Evolutionary conservation across 2,888 invertebrate species (phyloP).

Genomic region (Fragum sueziense): DNA sequence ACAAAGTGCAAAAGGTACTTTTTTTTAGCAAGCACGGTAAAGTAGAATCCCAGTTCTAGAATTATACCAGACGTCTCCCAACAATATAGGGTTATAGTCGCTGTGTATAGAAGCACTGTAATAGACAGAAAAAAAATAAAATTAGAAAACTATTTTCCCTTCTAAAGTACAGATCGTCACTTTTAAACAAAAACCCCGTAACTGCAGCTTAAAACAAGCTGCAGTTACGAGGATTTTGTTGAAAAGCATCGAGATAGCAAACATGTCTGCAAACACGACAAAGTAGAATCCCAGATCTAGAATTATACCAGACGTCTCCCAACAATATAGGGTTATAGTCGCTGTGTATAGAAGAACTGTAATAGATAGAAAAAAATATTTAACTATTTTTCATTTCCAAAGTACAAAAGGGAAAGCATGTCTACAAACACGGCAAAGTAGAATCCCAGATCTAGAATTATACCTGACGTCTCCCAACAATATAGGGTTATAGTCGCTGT

Average conservation of each 20-base stretch:
- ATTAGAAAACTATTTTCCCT: background rate
- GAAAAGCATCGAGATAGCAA: background rate
- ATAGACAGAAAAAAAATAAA: too few species aligned
- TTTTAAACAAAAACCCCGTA: background rate
- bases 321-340: background rate
- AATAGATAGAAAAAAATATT: too few species aligned
- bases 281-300: too few species aligned
- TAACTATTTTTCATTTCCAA: too few species aligned
- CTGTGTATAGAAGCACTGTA: conserved; percentile 6
- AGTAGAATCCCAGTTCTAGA: background rate
- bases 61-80: background rate
- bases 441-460: too few species aligned
- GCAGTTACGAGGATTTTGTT: background rate
- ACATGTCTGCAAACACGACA: too few species aligned
- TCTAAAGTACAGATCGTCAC: background rate
- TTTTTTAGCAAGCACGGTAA: too few species aligned
- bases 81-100: background rate
- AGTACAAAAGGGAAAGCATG: too few species aligned
- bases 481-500: background rate
- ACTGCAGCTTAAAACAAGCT: background rate
- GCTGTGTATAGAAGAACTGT: background rate
- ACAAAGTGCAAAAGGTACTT: too few species aligned
- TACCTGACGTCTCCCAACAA: too few species aligned
- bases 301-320: too few species aligned
- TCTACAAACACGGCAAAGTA: too few species aligned